Evolutionary conservation across 37 sponge, comb jelly and placozoan genomes (phyloP).

Genomic region (Beroe ovata): DNA sequence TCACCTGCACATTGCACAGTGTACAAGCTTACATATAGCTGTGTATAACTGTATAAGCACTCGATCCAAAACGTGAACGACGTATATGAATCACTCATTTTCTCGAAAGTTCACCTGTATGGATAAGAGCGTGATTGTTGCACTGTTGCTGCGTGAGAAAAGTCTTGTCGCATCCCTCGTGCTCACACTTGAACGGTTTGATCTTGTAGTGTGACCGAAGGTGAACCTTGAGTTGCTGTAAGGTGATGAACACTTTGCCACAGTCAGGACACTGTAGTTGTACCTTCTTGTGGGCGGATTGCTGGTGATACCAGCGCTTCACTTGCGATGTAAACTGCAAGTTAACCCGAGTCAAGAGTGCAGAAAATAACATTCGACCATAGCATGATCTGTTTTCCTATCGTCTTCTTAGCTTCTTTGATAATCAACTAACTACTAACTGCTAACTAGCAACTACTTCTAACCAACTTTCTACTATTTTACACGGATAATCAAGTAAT

Average conservation of each 20-base stretch:
- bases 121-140: constrained; percentile 26
- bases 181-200: constrained; percentile 4
- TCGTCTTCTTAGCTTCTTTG: no score
- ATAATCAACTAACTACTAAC: background rate
- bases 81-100: no score
- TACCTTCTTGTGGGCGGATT: constrained; percentile 12
- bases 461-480: background rate
- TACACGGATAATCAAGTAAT: no score
- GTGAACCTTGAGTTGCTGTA: constrained; percentile 51
- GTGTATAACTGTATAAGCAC: no score
- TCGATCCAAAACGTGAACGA: no score
- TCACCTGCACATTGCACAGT: no score
- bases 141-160: constrained; percentile 48
- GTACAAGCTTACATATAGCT: no score
- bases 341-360: no score
- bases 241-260: constrained; percentile 3
- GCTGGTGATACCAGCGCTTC: constrained; percentile 15
- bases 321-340: constrained; percentile 33
- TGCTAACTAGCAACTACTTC: background rate
- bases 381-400: no score
- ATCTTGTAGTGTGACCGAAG: constrained; percentile 35
- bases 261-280: constrained; percentile 53
- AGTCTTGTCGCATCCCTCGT: constrained; percentile 42
- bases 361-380: no score
- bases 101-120: constrained; percentile 3